Conservation (phyloP, 1,140 invertebrate species). For the Telenomus remus region DNA sequence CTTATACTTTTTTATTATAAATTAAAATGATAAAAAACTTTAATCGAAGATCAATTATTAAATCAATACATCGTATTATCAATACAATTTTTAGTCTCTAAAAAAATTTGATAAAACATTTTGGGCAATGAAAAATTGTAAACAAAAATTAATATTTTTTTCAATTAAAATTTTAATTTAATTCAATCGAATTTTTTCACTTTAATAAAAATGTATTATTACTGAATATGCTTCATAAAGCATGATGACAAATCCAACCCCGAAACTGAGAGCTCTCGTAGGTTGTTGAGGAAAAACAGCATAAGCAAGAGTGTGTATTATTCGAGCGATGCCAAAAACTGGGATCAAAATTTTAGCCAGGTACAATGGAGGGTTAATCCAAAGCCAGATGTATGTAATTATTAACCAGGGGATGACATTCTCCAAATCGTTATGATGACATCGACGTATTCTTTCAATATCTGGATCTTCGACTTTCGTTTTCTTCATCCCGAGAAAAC, state of each 20-base stretch:
- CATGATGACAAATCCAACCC: conserved; percentile 73
- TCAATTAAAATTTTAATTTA: neutral
- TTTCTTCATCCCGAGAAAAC: conserved; percentile 7
- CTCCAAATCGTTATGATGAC: conserved; percentile 83
- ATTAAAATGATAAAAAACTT: too few species aligned
- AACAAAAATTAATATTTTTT: too few species aligned
- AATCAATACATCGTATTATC: too few species aligned
- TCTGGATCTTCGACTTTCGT: conserved; percentile 74
- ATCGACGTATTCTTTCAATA: conserved; percentile 79
- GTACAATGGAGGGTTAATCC: conserved; percentile 76
- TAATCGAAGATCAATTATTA: too few species aligned
- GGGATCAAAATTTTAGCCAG: conserved; percentile 79
- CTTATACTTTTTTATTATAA: too few species aligned
- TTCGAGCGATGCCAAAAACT: conserved; percentile 76
- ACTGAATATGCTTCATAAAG: conserved; percentile 74
- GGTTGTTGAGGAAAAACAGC: conserved; percentile 77
- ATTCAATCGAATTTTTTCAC: too few species aligned
- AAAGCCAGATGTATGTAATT: conserved; percentile 78
- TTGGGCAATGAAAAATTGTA: too few species aligned
- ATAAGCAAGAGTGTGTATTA: conserved; percentile 80
- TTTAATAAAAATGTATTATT: neutral
- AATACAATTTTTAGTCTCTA: too few species aligned
- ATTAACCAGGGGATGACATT: conserved; percentile 81
- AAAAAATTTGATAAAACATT: too few species aligned
- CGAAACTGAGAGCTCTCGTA: conserved; percentile 76